A percentile compares a stretch with the other conserved stretches of the same genome.
These are phyloP conservation scores for Drosophila azteca DNA, from an alignment of 1,140 invertebrate species.

Conservation along the genomic window DNA sequence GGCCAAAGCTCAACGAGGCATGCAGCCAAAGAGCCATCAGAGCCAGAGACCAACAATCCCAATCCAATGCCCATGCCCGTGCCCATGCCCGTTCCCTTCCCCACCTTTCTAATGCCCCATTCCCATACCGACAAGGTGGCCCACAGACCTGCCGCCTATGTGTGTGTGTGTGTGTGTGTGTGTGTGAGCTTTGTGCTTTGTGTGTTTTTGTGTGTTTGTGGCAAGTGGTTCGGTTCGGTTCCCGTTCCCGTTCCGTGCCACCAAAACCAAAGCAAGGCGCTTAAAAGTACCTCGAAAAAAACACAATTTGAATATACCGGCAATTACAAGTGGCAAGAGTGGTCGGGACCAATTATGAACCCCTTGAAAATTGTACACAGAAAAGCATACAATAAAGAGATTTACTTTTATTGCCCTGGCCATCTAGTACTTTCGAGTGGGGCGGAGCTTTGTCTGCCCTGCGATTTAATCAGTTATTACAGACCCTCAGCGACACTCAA, in stretches of 20 bases:
- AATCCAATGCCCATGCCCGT: no score
- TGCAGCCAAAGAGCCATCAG: conserved; percentile 56
- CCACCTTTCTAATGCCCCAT: no score
- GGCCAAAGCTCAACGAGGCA: conserved; percentile 68
- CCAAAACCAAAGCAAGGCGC: conserved; percentile 4
- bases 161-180: conserved; percentile 13
- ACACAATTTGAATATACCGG: conserved; percentile 68
- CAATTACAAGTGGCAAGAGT: conserved; percentile 58
- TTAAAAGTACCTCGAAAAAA: conserved; percentile 35
- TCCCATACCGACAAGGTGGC: conserved; percentile 4
- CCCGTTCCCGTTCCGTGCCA: conserved; percentile 1
- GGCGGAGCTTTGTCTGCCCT: no score
- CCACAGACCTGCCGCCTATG: not conserved
- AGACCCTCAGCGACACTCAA: no score
- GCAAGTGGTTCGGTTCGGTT: no score
- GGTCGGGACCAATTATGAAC: conserved; percentile 54
- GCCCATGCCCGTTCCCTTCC: no score
- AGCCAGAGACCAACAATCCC: conserved; percentile 27
- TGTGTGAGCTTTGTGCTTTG: conserved; percentile 4
- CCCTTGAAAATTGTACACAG: conserved; percentile 33
- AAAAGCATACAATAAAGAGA: conserved; percentile 31
- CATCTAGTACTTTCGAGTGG: conserved; percentile 13
- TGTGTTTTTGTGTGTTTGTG: conserved; percentile 12
- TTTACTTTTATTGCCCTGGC: conserved; percentile 21
- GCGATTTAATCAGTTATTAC: no score